Conservation (phyloP, 1,140 invertebrate species). For the Drosophila arawakana region DNA sequence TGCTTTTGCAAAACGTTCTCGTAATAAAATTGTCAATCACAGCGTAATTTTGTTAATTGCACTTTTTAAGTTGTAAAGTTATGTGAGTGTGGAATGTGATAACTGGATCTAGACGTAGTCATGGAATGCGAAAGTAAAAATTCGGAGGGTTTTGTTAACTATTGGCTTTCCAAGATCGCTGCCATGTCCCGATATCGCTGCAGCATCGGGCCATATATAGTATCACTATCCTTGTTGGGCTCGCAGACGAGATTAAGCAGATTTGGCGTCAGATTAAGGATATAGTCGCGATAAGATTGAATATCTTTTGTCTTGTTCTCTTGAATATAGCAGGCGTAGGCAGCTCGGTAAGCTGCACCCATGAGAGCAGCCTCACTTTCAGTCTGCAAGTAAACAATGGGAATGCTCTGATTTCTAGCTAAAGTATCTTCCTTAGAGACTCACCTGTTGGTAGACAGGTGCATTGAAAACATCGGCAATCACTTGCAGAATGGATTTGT, state of each 20-base stretch:
- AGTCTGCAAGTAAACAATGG: conserved; percentile 85
- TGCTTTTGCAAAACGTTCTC: conserved; percentile 62
- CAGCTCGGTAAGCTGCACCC: conserved; percentile 93
- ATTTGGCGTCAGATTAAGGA: conserved; percentile 69
- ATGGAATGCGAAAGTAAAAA: conserved; percentile 46
- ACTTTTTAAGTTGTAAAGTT: conserved; percentile 57
- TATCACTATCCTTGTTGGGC: conserved; percentile 87
- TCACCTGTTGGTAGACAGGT: conserved; percentile 93
- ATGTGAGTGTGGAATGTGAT: conserved; percentile 47
- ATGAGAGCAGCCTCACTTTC: conserved; percentile 92
- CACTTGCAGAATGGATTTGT: conserved; percentile 93
- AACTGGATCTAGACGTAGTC: conserved; percentile 14
- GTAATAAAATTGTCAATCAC: conserved; percentile 74
- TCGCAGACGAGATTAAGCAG: conserved; percentile 85
- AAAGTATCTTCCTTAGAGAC: not conserved
- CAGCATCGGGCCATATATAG: conserved; percentile 89
- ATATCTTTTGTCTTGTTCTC: conserved; percentile 9
- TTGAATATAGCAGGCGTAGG: conserved; percentile 86
- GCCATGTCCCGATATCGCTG: conserved; percentile 86
- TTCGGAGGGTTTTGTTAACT: conserved; percentile 10
- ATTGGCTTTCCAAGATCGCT: conserved; percentile 34
- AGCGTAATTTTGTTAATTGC: conserved; percentile 72
- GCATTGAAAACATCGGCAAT: conserved; percentile 96
- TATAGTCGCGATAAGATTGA: conserved; percentile 67
- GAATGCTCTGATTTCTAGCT: not conserved